Evolutionary conservation across 2,113 vertebrate genomes (phyloP).

Genomic region (Scortum barcoo): DNA sequence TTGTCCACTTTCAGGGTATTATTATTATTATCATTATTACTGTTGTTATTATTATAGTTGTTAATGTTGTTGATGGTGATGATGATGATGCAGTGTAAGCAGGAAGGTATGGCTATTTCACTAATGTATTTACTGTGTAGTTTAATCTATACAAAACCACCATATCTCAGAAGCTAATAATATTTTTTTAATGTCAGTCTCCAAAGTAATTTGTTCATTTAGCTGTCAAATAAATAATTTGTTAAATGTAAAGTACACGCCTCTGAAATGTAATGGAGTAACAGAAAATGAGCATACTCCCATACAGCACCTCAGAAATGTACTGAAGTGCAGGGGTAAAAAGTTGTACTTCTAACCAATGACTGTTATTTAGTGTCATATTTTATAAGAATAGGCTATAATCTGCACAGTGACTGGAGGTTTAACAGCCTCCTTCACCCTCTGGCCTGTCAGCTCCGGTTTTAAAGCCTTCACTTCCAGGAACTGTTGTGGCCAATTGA

Average conservation of each 20-base stretch:
- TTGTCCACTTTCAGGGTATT: neutral
- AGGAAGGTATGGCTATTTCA: too few species aligned
- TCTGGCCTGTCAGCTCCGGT: slow-evolving; percentile 32
- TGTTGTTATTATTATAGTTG: too few species aligned
- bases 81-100: too few species aligned
- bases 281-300: neutral
- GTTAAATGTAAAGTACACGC: neutral
- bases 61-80: too few species aligned
- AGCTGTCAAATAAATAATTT: neutral
- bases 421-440: slow-evolving; percentile 13
- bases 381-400: neutral
- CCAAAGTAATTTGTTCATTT: neutral
- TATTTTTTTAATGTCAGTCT: neutral
- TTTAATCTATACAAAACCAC: neutral
- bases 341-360: neutral
- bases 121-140: neutral
- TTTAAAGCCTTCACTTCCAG: slow-evolving; percentile 56
- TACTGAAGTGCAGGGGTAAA: neutral
- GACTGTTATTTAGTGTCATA: neutral
- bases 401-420: neutral
- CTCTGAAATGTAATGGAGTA: neutral
- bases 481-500: slow-evolving; percentile 57
- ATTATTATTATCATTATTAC: neutral
- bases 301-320: neutral
- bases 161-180: neutral